Evolutionary conservation across 2,888 invertebrate genomes (phyloP).

Genomic region (Pemphredon lugubris): DNA sequence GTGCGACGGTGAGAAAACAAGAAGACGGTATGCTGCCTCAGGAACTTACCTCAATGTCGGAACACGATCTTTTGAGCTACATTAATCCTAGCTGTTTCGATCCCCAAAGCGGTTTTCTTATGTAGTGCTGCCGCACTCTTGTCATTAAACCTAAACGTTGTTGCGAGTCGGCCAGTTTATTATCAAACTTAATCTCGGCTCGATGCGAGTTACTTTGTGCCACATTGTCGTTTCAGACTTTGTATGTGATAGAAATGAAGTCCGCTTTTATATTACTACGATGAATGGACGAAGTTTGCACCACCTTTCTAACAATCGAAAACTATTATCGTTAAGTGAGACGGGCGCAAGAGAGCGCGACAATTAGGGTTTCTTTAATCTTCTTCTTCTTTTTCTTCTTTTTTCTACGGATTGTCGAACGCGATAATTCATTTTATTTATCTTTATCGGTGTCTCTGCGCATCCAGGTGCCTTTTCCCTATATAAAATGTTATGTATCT

Average conservation of each 20-base stretch:
- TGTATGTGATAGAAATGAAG: conserved; percentile 52
- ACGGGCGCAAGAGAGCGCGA: conserved; percentile 74
- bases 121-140: conserved; percentile 68
- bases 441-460: conserved; percentile 66
- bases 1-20: conserved; percentile 82
- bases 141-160: conserved; percentile 18
- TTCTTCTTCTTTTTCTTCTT: conserved; percentile 42
- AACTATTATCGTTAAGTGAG: conserved; percentile 64
- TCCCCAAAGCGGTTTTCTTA: conserved; percentile 80
- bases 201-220: conserved; percentile 53
- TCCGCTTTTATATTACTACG: conserved; percentile 44
- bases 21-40: conserved; percentile 84
- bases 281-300: conserved; percentile 52
- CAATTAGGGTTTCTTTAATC: conserved; percentile 64
- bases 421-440: conserved; percentile 69
- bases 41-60: conserved; percentile 91
- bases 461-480: conserved; percentile 70
- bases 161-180: conserved; percentile 17
- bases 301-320: conserved; percentile 53
- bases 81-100: conserved; percentile 95
- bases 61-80: conserved; percentile 93
- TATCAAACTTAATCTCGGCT: conserved; percentile 22
- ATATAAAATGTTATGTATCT: conserved; percentile 46
- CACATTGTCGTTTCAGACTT: conserved; percentile 58
- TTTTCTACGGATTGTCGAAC: conserved; percentile 58